Percentiles rank a stretch among this genome's conserved stretches.
Evolutionary conservation across 2,797 vertebrate genomes (phyloP).

Genomic region (Sciurus carolinensis): DNA sequence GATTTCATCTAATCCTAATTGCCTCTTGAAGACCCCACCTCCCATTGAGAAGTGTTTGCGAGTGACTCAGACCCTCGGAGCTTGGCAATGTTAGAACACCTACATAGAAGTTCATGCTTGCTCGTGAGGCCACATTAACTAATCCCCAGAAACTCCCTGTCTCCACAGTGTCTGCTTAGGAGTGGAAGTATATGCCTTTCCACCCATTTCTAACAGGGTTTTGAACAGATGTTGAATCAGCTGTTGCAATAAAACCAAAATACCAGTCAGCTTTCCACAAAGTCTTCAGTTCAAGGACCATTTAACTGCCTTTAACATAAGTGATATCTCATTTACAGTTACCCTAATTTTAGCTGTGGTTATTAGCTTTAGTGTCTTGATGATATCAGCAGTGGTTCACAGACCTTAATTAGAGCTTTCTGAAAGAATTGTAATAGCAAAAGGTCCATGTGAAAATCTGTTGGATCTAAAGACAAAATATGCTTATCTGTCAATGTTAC

Average conservation of each 20-base stretch:
- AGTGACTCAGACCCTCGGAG: neutral
- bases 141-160: neutral
- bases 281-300: neutral
- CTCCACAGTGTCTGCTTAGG: neutral
- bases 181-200: neutral
- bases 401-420: neutral
- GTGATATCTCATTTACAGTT: neutral
- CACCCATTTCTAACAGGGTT: neutral
- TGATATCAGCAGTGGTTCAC: neutral
- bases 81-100: neutral
- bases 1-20: neutral
- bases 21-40: neutral
- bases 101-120: neutral
- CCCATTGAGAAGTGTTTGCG: too few relatives aligned
- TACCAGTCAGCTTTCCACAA: neutral
- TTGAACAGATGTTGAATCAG: neutral
- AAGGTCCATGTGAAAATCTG: neutral
- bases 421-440: neutral
- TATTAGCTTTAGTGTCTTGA: neutral
- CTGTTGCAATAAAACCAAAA: slow-evolving; percentile 18
- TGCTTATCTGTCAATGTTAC: neutral
- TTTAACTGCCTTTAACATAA: neutral
- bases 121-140: neutral
- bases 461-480: neutral
- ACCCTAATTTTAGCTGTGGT: neutral